A percentile compares a stretch with the other conserved stretches of the same genome.
Evolutionary conservation across 30 jellyfish, hydroid and myxozoan species (phyloP).

Genomic region (Pelagia noctiluca): DNA sequence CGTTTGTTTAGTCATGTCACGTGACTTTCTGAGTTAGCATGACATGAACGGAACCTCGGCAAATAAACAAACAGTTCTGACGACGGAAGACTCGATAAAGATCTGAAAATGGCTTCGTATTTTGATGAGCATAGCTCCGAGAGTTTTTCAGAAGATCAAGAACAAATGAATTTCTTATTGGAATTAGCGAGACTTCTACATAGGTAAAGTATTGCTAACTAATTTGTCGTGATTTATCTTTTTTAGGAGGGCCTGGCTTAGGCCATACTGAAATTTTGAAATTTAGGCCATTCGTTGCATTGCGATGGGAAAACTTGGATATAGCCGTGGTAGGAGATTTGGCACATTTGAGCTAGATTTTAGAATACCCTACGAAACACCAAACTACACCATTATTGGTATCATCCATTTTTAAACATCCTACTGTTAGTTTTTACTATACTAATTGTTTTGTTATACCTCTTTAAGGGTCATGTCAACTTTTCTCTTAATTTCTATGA

Average conservation of each 20-base stretch:
- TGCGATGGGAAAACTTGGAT: not conserved
- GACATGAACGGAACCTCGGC: not conserved
- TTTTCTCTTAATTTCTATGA: too few relatives aligned
- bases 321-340: not conserved
- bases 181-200: constrained; percentile 59
- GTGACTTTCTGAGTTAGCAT: not conserved
- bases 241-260: not conserved
- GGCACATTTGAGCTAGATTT: not conserved
- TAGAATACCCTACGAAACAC: not conserved
- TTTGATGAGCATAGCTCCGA: constrained; percentile 65
- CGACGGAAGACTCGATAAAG: not conserved
- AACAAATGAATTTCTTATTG: constrained; percentile 47
- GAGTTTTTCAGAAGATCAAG: constrained; percentile 42
- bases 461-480: too few relatives aligned
- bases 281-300: not conserved
- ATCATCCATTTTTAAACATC: too few relatives aligned
- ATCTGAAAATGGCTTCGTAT: constrained; percentile 54
- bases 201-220: constrained; percentile 1
- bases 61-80: not conserved
- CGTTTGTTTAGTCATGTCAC: not conserved
- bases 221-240: too few relatives aligned
- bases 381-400: not conserved
- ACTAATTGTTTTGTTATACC: too few relatives aligned
- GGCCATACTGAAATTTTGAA: not conserved
- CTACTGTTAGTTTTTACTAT: too few relatives aligned